Conservation (phyloP, 2,888 invertebrate genomes). For the Caenorhabditis sp. region DNA sequence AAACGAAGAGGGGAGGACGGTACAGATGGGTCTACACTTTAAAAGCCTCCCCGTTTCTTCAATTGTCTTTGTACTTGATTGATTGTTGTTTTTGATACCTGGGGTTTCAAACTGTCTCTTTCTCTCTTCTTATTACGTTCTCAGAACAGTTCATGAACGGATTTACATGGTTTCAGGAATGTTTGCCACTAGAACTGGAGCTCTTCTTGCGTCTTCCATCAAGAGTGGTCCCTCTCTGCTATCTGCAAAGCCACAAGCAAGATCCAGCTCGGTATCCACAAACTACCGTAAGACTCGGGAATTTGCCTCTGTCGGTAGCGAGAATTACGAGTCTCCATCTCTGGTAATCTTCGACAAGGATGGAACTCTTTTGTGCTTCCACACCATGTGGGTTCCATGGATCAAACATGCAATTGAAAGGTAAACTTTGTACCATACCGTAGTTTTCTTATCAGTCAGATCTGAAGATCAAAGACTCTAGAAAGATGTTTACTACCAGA, state of each 20-base stretch:
- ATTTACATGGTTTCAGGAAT: slow-evolving; percentile 22
- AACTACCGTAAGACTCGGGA: slow-evolving; percentile 37
- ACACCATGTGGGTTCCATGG: slow-evolving; percentile 81
- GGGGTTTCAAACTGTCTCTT: neutral
- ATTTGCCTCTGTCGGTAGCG: slow-evolving; percentile 22
- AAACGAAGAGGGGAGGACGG: slow-evolving; percentile 10
- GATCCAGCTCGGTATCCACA: slow-evolving; percentile 22
- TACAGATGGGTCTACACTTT: slow-evolving; percentile 33
- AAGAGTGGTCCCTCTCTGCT: no score
- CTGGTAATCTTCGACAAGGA: slow-evolving; percentile 81
- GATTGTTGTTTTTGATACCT: slow-evolving; percentile 4
- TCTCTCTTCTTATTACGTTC: no score
- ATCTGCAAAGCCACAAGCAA: no score
- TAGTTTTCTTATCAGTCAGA: slow-evolving; percentile 5
- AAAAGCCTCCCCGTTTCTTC: slow-evolving; percentile 21
- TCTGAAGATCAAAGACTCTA: slow-evolving; percentile 34
- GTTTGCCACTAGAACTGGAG: slow-evolving; percentile 36
- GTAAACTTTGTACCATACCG: slow-evolving; percentile 4
- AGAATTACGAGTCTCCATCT: slow-evolving; percentile 47
- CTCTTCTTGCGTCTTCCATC: slow-evolving; percentile 12
- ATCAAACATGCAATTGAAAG: slow-evolving; percentile 75
- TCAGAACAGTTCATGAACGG: no score
- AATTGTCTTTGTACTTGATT: slow-evolving; percentile 22
- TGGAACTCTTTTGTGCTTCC: slow-evolving; percentile 81
- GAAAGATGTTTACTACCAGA: slow-evolving; percentile 22